These are phyloP conservation scores for Callipepla squamata DNA, from an alignment of 2,113 vertebrate species.

Conservation along the genomic window DNA sequence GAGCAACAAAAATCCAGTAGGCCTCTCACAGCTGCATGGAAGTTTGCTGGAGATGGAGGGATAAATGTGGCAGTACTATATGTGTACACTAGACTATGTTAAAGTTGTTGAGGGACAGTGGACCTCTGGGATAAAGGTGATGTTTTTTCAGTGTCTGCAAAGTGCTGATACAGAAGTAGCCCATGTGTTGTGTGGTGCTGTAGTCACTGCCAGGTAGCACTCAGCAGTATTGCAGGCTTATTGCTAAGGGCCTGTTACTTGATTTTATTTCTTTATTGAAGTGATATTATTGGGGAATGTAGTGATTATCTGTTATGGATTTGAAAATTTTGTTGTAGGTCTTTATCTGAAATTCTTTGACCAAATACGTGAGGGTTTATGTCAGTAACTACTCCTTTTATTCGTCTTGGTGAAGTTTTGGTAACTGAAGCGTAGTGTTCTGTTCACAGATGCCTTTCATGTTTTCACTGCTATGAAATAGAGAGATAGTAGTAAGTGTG, in stretches of 20 bases:
- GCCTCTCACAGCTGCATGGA: background rate
- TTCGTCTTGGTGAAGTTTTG: background rate
- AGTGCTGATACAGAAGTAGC: background rate
- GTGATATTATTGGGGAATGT: no score
- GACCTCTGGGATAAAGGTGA: background rate
- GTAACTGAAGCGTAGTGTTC: background rate
- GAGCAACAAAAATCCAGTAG: background rate
- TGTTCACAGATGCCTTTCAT: background rate
- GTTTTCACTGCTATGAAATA: background rate
- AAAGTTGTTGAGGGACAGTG: rapidly evolving
- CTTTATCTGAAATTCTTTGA: no score
- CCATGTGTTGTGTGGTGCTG: background rate
- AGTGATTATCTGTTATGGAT: no score
- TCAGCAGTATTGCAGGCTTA: background rate
- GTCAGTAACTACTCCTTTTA: background rate
- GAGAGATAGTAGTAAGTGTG: background rate
- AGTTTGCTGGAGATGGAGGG: background rate
- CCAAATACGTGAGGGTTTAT: background rate
- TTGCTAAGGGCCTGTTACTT: no score
- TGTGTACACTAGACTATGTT: background rate
- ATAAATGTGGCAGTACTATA: rapidly evolving
- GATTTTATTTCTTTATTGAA: no score
- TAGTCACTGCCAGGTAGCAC: background rate
- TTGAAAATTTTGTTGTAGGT: no score
- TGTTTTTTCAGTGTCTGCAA: background rate